Conservation (phyloP, 2,797 vertebrate genomes). For the Rhynchonycteris naso region DNA sequence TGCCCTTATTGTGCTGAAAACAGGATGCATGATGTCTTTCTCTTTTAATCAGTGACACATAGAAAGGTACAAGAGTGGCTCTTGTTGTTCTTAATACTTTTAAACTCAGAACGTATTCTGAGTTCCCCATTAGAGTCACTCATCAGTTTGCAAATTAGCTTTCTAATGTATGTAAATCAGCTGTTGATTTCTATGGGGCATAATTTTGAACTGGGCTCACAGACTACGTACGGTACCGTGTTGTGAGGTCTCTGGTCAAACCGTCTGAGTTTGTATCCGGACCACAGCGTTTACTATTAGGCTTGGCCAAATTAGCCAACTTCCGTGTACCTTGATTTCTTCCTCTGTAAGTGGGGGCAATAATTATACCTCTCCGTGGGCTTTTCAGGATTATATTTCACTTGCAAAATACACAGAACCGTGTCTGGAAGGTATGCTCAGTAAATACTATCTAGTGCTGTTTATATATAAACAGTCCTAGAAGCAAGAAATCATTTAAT, state of each 20-base stretch:
- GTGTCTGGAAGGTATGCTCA: background rate
- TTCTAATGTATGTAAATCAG: slow-evolving; percentile 43
- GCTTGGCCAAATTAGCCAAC: background rate
- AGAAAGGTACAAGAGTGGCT: background rate
- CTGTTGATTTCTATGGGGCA: slow-evolving; percentile 26
- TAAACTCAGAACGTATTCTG: background rate
- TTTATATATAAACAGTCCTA: background rate
- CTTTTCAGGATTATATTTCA: background rate
- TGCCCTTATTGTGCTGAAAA: background rate
- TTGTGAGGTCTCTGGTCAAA: background rate
- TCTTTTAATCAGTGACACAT: background rate
- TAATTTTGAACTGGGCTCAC: slow-evolving; percentile 18
- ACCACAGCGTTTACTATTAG: slow-evolving; percentile 5
- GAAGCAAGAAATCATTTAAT: slow-evolving; percentile 32
- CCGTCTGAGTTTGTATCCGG: background rate
- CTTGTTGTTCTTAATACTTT: background rate
- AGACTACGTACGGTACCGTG: background rate
- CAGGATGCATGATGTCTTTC: background rate
- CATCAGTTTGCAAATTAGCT: slow-evolving; percentile 3
- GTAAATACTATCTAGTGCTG: background rate
- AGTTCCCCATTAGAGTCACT: background rate
- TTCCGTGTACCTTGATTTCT: background rate
- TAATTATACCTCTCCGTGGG: background rate
- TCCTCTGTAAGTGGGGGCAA: background rate
- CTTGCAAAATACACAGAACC: background rate